Percentiles rank a stretch among this genome's conserved stretches.
These are phyloP conservation scores for Pogonomyrmex californicus DNA, from an alignment of 1,140 invertebrate species.

Conservation along the genomic window DNA sequence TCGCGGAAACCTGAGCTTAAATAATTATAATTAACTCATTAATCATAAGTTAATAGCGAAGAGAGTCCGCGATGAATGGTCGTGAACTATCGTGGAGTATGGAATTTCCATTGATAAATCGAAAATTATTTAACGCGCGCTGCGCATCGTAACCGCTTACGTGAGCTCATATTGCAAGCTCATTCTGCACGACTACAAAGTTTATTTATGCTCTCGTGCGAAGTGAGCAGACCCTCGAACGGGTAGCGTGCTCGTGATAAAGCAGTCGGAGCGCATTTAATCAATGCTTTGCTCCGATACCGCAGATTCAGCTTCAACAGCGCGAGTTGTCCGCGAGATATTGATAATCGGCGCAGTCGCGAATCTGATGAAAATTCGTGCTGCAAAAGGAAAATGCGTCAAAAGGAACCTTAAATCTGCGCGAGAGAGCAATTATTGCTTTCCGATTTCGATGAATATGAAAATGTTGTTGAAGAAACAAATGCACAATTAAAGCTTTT, in stretches of 20 bases:
- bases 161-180: conserved; percentile 12
- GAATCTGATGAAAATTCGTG: conserved; percentile 23
- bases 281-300: conserved; percentile 12
- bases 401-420: not conserved
- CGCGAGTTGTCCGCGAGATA: not conserved
- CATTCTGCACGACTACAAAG: conserved; percentile 37
- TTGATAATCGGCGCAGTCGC: conserved; percentile 15
- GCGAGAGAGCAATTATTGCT: conserved; percentile 8
- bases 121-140: conserved; percentile 26
- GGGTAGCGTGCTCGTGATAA: conserved; percentile 24
- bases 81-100: no score
- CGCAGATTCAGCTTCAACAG: conserved; percentile 10
- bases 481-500: not conserved
- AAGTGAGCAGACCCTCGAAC: not conserved
- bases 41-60: not conserved
- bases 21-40: conserved; percentile 4
- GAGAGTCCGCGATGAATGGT: not conserved
- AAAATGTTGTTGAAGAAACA: conserved; percentile 16
- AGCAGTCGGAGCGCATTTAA: conserved; percentile 41
- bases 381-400: not conserved
- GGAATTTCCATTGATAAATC: conserved; percentile 20
- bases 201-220: conserved; percentile 41
- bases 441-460: conserved; percentile 16
- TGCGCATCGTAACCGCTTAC: not conserved
- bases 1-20: not conserved